These are phyloP conservation scores for Syrista parreyssii DNA, from an alignment of 2,888 invertebrate genomes.

Conservation along the genomic window DNA sequence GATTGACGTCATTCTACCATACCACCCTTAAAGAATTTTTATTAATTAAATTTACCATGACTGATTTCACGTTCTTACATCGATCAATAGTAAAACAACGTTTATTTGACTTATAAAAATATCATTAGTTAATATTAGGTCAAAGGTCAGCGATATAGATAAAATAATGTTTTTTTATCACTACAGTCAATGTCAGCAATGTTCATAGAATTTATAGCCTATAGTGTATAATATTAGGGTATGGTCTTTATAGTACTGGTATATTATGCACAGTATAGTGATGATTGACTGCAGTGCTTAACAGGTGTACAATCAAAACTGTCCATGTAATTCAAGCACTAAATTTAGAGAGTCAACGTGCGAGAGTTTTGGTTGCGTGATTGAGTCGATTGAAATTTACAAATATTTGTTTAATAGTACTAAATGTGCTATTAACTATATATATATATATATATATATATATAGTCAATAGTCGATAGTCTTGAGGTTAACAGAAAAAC, in stretches of 20 bases:
- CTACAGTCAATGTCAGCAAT: not conserved
- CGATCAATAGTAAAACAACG: too few relatives aligned
- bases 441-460: too few relatives aligned
- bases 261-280: not conserved
- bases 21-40: not conserved
- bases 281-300: not conserved
- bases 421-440: not conserved
- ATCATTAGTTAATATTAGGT: not conserved
- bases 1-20: not conserved
- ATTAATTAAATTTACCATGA: not conserved
- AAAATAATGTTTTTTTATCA: not conserved
- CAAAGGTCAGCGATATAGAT: not conserved
- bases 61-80: too few relatives aligned
- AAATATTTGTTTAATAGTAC: not conserved
- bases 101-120: too few relatives aligned
- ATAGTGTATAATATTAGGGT: not conserved
- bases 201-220: not conserved
- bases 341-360: not conserved
- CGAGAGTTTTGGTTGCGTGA: not conserved
- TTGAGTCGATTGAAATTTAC: not conserved
- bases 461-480: not conserved
- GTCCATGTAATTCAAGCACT: not conserved
- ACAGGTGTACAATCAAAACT: not conserved
- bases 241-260: not conserved
- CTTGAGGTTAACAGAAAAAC: not conserved